phyloP scores from a whole-genome alignment of 1,140 invertebrate species.

The Aphidius ervi region DNA sequence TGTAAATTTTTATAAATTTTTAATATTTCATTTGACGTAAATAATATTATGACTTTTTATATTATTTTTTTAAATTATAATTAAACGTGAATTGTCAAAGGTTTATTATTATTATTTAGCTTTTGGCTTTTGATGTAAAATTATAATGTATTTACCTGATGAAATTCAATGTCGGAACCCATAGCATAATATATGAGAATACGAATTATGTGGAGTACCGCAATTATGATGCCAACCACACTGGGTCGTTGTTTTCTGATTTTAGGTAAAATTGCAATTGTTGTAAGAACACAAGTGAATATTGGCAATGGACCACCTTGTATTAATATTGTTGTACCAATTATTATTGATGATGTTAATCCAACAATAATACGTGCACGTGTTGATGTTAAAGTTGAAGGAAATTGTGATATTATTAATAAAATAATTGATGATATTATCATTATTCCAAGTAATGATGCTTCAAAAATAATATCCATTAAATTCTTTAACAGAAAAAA shows the following conservation, averaged over 20 bases:
- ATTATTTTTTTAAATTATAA: neutral
- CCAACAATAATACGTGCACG: conserved; percentile 39
- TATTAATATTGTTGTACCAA: conserved; percentile 39
- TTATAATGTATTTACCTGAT: conserved; percentile 35
- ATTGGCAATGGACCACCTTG: conserved; percentile 35
- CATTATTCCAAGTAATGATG: conserved; percentile 36
- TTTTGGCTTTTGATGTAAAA: neutral
- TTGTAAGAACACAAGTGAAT: conserved; percentile 38
- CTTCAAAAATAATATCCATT: conserved; percentile 22
- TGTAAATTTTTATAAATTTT: no score
- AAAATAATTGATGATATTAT: conserved; percentile 36
- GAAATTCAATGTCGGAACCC: conserved; percentile 28
- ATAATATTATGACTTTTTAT: neutral
- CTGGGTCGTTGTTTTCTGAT: conserved; percentile 34
- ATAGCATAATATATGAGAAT: conserved; percentile 25
- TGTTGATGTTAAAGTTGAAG: conserved; percentile 35
- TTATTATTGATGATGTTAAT: conserved; percentile 34
- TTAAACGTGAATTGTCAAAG: neutral
- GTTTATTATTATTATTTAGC: neutral
- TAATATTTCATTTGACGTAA: no score
- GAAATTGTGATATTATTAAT: conserved; percentile 41
- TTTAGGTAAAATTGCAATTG: conserved; percentile 42
- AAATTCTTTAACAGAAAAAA: conserved; percentile 24
- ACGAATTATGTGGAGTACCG: conserved; percentile 29
- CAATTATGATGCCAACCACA: conserved; percentile 34